Base-by-base conservation (phyloP, 92 coral and sea anemone genomes). In the Zoanthus gigantus region DNA sequence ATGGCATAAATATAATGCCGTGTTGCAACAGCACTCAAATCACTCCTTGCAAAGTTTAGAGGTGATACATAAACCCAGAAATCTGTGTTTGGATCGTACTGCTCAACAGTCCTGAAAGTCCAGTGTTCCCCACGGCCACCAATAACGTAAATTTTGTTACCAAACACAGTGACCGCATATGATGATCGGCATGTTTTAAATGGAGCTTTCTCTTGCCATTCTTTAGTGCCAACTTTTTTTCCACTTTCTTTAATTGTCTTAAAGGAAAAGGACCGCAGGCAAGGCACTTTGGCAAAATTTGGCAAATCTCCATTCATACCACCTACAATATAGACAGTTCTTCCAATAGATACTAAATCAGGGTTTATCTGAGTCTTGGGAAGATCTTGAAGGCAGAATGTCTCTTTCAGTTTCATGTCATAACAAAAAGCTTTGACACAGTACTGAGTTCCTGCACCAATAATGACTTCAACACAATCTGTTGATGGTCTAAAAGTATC, bases 341-440 rank as follows among this genome's bases (percentile, higher is more conserved):
- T 88, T 60, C 93, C 93, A 34, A 95, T 75, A 18, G 83, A 48
- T 13, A 90, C 96, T 30, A 94, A 67, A 54, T 86, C 86, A 6
- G 96, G 94, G 81, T 79, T 74, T 6, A 83, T 91, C 80, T 91
- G 94, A 17, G 89, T 66, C 29, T 76, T 75, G 3, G 96, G 94
- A 18, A 89, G 69, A 50, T 93, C 90, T 15, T 90, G 87, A 2
- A 95, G 87, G 66, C 79, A n/a, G 12, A 88, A 75, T 0, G 91
- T 86, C 84, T 93, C 92, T 23, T 88, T 72, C 16, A 78, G 91
- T 23, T 95, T 91, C 72, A 94, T 75, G 88, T 95, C 98, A 65
- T 93, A 95, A 67, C 98, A 93, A 76, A 93, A 94, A 28, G 90
- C 89, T 66, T 86, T 91, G 75, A 87, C 84, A 76, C 92, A 93